Base-by-base conservation (phyloP, 2,888 invertebrate species). In the Cacoxenus indagator region DNA sequence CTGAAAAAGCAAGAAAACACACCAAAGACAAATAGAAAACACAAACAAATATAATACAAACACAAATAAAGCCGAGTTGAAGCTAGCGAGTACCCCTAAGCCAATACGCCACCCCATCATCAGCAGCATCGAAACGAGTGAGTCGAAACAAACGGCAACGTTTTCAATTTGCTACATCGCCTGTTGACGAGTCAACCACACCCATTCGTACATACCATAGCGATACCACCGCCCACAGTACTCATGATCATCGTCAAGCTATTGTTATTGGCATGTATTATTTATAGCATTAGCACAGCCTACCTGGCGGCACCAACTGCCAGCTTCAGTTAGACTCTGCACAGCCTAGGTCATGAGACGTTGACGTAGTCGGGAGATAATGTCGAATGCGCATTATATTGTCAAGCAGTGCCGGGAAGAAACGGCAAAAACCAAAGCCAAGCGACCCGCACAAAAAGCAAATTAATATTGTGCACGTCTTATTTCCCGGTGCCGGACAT, bases 391-490 rank as follows among this genome's bases (percentile, higher is more conserved):
- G 37, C 14, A 37, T 37, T 37, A 51, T 27, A 55, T n/a, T 17
- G 14, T 37, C 37, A 37, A 37, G 37, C 48, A 48, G 11, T 46
- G 27, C 19, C 22, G 17, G 51, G 4, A 22, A 27, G 17, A 14
- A 43, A 62, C 8, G 22, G 45, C 17, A n/a, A 46, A 37, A 37
- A 37, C 37, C 37, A 37, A 37, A 37, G 14, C 37, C 51, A 17
- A 9, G 31, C 17, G 6, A 37, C 59, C n/a, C 29, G 29, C 45
- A 45, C 43, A 64, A 31, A 64, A 45, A 17, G 54, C 57, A 74
- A 71, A 82, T 80, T 78, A 83, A 81, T 80, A 81, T 78, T 83
- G 76, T 71, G 71, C 80, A 76, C 83, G 74, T 77, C 78, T 69
- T 72, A 61, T 62, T 37, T 69, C 72, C 37, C n/a, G n/a, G n/a